These are phyloP conservation scores for Iguana delicatissima DNA, from an alignment of 2,797 vertebrate species.

Conservation along the genomic window DNA sequence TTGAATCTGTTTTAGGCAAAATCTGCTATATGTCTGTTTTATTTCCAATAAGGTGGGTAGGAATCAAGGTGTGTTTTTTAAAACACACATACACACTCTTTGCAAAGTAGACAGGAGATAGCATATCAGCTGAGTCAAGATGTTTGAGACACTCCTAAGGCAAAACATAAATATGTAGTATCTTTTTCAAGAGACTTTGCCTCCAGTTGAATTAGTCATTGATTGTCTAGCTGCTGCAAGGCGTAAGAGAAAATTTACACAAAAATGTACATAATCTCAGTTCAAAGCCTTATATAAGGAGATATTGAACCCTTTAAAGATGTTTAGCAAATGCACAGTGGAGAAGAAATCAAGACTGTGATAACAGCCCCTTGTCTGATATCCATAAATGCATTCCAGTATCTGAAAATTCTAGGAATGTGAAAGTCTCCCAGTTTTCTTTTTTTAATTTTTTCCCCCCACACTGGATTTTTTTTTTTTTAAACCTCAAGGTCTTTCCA, in stretches of 20 bases:
- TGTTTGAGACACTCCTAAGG: neutral
- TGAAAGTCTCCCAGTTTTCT: neutral
- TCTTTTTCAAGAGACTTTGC: constrained; percentile 7
- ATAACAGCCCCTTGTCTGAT: neutral
- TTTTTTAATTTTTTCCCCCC: neutral
- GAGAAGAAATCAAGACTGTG: neutral
- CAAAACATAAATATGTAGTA: constrained; percentile 15
- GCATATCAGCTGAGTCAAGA: neutral
- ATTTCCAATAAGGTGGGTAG: neutral
- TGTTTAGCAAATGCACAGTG: neutral
- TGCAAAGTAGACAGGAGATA: neutral
- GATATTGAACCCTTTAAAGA: neutral
- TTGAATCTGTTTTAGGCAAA: neutral
- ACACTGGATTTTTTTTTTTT: neutral
- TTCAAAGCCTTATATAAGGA: neutral
- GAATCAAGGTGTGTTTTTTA: neutral
- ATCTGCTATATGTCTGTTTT: neutral
- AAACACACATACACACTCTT: no score
- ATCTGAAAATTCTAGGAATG: neutral
- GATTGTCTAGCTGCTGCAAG: neutral
- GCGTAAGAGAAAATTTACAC: neutral
- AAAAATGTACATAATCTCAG: neutral
- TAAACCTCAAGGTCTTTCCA: neutral
- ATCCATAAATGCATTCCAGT: neutral
- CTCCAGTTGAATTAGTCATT: constrained; percentile 6